Conservation (phyloP, 2,797 vertebrate genomes). For the Euphonia xanthogaster region DNA sequence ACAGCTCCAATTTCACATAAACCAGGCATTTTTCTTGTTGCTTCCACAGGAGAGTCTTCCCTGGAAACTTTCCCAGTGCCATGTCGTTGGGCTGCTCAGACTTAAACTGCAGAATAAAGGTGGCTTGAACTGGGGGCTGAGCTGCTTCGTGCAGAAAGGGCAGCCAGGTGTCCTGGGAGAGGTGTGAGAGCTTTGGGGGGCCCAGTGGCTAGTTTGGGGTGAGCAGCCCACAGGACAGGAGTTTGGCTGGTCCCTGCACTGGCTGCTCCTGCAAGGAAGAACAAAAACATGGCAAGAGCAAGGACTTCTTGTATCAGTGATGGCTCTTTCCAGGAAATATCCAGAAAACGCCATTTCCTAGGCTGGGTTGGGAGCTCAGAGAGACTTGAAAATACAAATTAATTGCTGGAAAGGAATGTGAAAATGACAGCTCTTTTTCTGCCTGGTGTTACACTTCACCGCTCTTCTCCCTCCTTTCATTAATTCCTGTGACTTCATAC, state of each 20-base stretch:
- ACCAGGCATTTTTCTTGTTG: background rate
- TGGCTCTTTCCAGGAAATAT: background rate
- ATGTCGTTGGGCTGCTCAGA: fast-evolving
- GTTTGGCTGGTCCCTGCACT: background rate
- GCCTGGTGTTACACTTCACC: background rate
- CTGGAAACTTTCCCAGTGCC: background rate
- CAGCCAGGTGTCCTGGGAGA: background rate
- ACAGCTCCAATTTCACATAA: background rate
- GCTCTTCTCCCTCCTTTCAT: slow-evolving; percentile 32
- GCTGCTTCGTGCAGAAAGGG: background rate
- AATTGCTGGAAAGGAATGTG: slow-evolving; percentile 17
- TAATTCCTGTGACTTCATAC: slow-evolving; percentile 36
- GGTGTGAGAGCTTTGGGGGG: background rate
- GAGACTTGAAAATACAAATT: background rate
- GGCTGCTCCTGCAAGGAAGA: background rate
- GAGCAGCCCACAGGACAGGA: background rate
- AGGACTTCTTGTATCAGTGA: background rate
- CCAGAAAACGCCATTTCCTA: background rate
- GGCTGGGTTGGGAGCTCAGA: background rate
- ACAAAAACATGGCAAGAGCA: fast-evolving
- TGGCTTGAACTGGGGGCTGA: background rate
- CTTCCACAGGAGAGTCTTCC: background rate
- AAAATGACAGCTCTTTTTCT: slow-evolving; percentile 14
- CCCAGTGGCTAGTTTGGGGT: background rate
- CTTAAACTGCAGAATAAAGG: background rate